Evolutionary conservation across 2,797 vertebrate genomes (phyloP).

Genomic region (Manis javanica): DNA sequence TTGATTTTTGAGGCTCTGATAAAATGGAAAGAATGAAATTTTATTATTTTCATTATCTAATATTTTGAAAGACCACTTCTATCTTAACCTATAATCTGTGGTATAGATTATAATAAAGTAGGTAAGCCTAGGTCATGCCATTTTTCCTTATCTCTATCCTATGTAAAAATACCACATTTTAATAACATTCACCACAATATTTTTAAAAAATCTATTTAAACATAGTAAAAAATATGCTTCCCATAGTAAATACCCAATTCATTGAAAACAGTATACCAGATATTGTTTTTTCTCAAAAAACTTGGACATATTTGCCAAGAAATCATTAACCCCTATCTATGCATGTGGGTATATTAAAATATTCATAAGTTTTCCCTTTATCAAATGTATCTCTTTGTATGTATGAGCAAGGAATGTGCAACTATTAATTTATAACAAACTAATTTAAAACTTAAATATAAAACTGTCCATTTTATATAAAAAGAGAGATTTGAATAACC

Average conservation of each 20-base stretch:
- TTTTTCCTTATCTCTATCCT: not conserved
- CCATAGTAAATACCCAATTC: not conserved
- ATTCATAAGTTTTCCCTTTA: not conserved
- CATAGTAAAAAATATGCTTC: not conserved
- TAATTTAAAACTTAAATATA: not conserved
- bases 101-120: not conserved
- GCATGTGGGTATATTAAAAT: not conserved
- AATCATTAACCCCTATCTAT: not conserved
- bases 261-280: not conserved
- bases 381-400: not conserved
- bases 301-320: not conserved
- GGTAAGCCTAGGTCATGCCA: not conserved
- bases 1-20: not conserved
- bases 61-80: not conserved
- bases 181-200: too few species aligned
- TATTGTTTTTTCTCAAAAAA: not conserved
- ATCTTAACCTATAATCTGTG: not conserved
- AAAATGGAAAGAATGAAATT: not conserved
- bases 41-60: not conserved
- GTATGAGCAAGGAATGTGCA: not conserved
- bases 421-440: not conserved
- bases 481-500: not conserved
- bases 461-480: not conserved
- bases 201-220: not conserved
- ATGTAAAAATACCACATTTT: not conserved